Evolutionary conservation across 2,888 invertebrate species (phyloP).

Genomic region (Coremacera marginata): DNA sequence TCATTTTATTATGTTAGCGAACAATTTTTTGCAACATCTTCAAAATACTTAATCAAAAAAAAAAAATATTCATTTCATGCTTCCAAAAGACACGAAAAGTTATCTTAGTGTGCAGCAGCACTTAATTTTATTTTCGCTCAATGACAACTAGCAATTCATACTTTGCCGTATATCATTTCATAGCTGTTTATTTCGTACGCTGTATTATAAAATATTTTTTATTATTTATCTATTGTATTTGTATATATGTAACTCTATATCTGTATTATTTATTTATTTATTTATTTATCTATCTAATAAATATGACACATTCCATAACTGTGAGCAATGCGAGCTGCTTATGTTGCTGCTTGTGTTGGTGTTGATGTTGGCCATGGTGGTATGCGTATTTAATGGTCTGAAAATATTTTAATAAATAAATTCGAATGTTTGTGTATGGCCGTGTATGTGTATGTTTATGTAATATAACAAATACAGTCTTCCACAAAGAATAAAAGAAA

Average conservation of each 20-base stretch:
- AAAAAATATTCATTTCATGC: too few relatives aligned
- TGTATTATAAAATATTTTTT: too few relatives aligned
- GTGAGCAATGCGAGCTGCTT: background rate
- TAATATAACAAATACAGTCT: background rate
- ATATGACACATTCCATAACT: constrained; percentile 28
- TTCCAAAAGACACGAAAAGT: too few relatives aligned
- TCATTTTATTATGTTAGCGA: too few relatives aligned
- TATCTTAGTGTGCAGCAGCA: too few relatives aligned
- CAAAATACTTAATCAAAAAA: too few relatives aligned
- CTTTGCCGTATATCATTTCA: constrained; percentile 1
- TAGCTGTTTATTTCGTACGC: background rate
- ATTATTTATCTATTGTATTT: too few relatives aligned
- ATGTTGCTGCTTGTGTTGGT: background rate
- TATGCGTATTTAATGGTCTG: constrained; percentile 37
- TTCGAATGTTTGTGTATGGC: constrained; percentile 13
- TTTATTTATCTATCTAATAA: constrained; percentile 25
- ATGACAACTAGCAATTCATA: background rate
- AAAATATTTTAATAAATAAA: constrained; percentile 34
- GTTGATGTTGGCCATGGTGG: background rate
- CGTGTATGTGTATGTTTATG: constrained; percentile 10
- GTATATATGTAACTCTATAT: too few relatives aligned
- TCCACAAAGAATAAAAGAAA: background rate
- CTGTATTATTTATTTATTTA: background rate
- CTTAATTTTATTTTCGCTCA: background rate
- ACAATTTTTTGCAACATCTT: too few relatives aligned